Conservation (phyloP, 2,888 invertebrate genomes). For the Herminia tarsipennalis region DNA sequence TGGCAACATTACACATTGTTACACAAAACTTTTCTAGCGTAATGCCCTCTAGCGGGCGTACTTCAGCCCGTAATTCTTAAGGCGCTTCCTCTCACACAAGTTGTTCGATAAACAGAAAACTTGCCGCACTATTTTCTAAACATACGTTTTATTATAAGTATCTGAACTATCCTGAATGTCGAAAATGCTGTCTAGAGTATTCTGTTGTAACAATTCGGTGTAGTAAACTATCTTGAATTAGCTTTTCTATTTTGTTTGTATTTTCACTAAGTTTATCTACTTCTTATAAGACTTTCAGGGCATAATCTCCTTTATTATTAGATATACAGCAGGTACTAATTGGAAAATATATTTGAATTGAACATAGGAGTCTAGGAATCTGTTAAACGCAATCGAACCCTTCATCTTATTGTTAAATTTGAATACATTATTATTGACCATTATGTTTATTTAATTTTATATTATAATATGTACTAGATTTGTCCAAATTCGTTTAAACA, state of each 20-base stretch:
- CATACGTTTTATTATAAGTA: conserved; percentile 34
- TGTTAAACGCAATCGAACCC: too few species aligned
- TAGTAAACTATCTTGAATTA: not conserved
- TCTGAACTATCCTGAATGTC: conserved; percentile 5
- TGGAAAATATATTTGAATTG: too few species aligned
- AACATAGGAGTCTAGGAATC: too few species aligned
- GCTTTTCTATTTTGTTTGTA: not conserved
- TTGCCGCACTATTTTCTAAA: conserved; percentile 42
- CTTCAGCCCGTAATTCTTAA: conserved; percentile 69
- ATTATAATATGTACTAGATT: too few species aligned
- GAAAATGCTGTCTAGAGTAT: conserved; percentile 13
- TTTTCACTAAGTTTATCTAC: too few species aligned
- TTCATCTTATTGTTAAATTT: too few species aligned
- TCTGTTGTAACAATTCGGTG: conserved; percentile 1
- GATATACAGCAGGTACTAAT: too few species aligned
- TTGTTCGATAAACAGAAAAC: conserved; percentile 66
- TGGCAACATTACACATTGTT: conserved; percentile 83
- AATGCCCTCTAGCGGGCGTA: conserved; percentile 72
- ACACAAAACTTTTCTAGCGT: conserved; percentile 78
- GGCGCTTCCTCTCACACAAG: conserved; percentile 66
- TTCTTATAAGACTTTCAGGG: too few species aligned
- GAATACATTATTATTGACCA: too few species aligned
- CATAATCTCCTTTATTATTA: too few species aligned
- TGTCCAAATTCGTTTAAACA: too few species aligned
- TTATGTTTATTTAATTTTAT: too few species aligned